Percentiles rank a stretch among this genome's conserved stretches.
phyloP scores from a whole-genome alignment of 2,888 invertebrate species.

The Pyrocoelia pectoralis region DNA sequence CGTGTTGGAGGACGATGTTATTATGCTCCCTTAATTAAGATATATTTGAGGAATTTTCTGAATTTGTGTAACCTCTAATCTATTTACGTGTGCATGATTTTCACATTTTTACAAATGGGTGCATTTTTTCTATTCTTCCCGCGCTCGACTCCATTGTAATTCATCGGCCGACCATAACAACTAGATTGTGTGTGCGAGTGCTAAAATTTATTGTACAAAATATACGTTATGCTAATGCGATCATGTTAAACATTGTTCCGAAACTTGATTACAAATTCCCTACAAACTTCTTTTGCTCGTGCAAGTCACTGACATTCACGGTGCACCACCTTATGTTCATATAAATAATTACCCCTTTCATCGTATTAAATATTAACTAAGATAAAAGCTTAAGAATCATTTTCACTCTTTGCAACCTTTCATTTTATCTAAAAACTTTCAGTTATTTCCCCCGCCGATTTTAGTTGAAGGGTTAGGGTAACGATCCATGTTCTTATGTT shows the following conservation, averaged over 20 bases:
- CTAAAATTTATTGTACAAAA: not conserved
- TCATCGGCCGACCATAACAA: not conserved
- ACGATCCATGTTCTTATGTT: too few relatives aligned
- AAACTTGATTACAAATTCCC: not conserved
- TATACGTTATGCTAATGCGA: not conserved
- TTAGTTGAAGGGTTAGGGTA: too few relatives aligned
- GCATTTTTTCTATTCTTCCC: not conserved
- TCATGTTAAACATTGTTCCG: constrained; percentile 1
- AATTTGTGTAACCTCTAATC: constrained; percentile 29
- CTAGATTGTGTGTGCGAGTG: not conserved
- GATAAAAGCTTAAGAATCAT: not conserved
- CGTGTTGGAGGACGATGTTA: constrained; percentile 44
- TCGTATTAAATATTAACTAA: not conserved
- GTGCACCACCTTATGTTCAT: constrained; percentile 1
- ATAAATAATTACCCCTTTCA: constrained; percentile 1
- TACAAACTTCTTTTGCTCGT: not conserved
- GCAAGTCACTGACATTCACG: not conserved
- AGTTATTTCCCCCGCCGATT: too few relatives aligned
- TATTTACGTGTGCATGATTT: constrained; percentile 24
- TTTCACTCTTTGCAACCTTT: not conserved
- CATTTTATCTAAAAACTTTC: not conserved
- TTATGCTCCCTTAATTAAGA: constrained; percentile 46
- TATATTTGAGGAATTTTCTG: constrained; percentile 43
- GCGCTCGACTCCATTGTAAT: not conserved
- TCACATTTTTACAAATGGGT: constrained; percentile 12